phyloP scores from a whole-genome alignment of 2,888 invertebrate species.

The Meghimatium bilineatum region DNA sequence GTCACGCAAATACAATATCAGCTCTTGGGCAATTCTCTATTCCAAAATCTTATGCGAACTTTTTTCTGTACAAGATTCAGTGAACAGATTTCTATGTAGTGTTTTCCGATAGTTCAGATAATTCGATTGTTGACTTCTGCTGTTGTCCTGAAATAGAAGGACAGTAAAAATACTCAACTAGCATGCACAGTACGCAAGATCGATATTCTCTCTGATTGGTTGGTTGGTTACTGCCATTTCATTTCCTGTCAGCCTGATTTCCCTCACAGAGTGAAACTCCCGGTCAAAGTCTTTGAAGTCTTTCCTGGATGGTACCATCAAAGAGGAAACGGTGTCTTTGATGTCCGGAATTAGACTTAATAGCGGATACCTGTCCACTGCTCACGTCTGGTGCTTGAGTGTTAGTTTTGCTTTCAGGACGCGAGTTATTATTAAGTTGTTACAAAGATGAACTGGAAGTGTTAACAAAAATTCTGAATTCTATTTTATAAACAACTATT shows the following conservation, averaged over 20 bases:
- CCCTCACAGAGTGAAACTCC: neutral
- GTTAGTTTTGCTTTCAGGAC: neutral
- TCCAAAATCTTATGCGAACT: too few species aligned
- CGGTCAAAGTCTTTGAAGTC: slow-evolving; percentile 7
- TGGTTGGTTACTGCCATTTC: neutral
- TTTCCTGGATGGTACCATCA: neutral
- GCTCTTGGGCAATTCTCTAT: too few species aligned
- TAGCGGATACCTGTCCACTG: neutral
- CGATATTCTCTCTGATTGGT: neutral
- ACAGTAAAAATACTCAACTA: neutral
- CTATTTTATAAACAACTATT: too few species aligned
- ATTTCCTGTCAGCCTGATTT: slow-evolving; percentile 9
- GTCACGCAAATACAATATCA: too few species aligned
- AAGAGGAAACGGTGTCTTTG: neutral
- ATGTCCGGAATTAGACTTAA: neutral
- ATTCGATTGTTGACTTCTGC: too few species aligned
- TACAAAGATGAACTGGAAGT: neutral
- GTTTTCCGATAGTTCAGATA: too few species aligned
- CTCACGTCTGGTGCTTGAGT: neutral
- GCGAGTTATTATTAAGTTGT: neutral
- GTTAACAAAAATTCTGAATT: too few species aligned
- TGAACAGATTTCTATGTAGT: too few species aligned
- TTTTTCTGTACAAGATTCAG: too few species aligned
- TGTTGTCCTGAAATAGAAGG: too few species aligned
- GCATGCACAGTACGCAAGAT: neutral